Percentiles rank a stretch among this genome's conserved stretches.
These are phyloP conservation scores for Papilio polytes DNA, from an alignment of 1,140 invertebrate genomes.

Conservation along the genomic window DNA sequence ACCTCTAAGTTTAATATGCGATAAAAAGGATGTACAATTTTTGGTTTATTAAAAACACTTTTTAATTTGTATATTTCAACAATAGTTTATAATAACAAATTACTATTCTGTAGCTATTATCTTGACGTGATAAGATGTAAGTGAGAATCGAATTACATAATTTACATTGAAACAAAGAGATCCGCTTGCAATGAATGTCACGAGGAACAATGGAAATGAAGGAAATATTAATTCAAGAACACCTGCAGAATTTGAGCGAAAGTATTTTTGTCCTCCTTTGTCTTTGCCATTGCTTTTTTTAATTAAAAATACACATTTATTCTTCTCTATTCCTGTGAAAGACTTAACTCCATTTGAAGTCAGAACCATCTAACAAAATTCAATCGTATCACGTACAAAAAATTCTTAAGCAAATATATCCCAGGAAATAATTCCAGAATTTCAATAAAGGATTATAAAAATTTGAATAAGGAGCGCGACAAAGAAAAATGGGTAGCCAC, in stretches of 20 bases:
- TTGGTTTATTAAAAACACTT: neutral
- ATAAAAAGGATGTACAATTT: no score
- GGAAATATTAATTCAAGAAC: constrained; percentile 1
- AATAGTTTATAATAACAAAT: neutral
- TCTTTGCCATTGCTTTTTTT: neutral
- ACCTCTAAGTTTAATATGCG: no score
- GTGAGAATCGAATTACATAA: neutral
- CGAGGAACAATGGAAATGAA: neutral
- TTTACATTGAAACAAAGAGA: constrained; percentile 13
- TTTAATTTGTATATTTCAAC: neutral
- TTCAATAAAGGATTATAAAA: constrained; percentile 23
- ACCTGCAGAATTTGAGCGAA: neutral
- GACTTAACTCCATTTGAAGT: no score
- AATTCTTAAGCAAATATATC: neutral
- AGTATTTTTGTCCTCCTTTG: neutral
- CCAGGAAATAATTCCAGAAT: neutral
- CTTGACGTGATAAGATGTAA: neutral
- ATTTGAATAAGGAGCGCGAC: constrained; percentile 22
- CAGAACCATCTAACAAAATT: neutral
- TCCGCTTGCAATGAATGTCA: constrained; percentile 6
- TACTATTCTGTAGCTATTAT: neutral
- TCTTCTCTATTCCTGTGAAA: no score
- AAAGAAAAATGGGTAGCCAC: neutral
- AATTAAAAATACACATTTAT: neutral
- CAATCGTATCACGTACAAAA: neutral